These are phyloP conservation scores for Apoda limacodes DNA, from an alignment of 2,888 invertebrate species.

Conservation along the genomic window DNA sequence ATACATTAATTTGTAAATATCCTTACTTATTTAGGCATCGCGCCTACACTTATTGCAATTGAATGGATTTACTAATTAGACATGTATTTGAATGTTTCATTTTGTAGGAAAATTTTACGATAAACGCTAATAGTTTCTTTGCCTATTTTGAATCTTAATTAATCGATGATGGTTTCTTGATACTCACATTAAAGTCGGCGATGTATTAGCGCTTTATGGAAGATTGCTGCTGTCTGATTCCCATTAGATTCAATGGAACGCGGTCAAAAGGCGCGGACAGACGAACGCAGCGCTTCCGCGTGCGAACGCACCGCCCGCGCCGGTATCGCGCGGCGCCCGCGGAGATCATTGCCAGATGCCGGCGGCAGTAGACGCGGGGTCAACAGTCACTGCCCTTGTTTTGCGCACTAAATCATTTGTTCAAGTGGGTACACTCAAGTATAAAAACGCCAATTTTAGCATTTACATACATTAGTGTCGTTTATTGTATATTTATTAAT, in stretches of 20 bases:
- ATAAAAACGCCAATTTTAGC: no score
- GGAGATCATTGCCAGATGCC: slow-evolving; percentile 66
- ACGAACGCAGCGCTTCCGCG: slow-evolving; percentile 59
- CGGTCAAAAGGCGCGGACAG: slow-evolving; percentile 54
- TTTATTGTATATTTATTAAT: neutral
- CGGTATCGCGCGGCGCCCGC: slow-evolving; percentile 49
- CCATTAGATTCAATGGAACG: slow-evolving; percentile 55
- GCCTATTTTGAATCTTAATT: no score
- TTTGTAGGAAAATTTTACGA: neutral
- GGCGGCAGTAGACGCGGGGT: slow-evolving; percentile 62
- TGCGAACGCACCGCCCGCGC: slow-evolving; percentile 26
- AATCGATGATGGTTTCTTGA: no score
- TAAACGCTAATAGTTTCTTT: no score
- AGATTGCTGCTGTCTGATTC: neutral
- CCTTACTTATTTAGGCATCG: no score
- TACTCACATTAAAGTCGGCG: slow-evolving; percentile 32
- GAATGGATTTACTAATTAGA: no score
- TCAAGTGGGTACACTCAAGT: no score
- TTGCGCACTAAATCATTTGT: slow-evolving; percentile 57
- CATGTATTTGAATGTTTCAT: neutral
- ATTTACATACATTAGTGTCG: neutral
- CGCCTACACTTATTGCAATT: no score
- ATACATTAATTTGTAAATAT: no score
- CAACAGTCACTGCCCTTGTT: slow-evolving; percentile 68
- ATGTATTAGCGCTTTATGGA: slow-evolving; percentile 23